These are phyloP conservation scores for Drosophila novamexicana DNA, from an alignment of 1,140 invertebrate species.

Conservation along the genomic window DNA sequence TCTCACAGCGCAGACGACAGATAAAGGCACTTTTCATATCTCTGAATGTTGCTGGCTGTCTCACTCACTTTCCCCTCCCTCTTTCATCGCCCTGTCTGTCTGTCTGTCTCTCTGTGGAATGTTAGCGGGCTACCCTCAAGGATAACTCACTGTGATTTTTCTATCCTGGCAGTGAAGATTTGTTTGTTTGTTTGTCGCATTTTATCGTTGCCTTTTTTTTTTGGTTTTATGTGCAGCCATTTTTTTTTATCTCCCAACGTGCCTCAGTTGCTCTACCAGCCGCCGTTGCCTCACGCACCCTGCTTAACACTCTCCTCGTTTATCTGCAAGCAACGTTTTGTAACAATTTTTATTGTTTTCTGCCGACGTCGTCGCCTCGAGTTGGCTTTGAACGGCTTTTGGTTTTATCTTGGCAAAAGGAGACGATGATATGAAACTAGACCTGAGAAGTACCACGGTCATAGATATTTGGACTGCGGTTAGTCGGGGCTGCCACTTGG, in stretches of 20 bases:
- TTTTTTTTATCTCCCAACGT: constrained; percentile 71
- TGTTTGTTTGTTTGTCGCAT: constrained; percentile 68
- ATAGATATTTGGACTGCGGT: constrained; percentile 36
- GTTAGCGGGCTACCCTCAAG: constrained; percentile 27
- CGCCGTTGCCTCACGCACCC: background rate
- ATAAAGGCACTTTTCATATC: constrained; percentile 74
- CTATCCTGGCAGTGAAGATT: constrained; percentile 26
- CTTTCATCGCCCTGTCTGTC: background rate
- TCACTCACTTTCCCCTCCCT: constrained; percentile 12
- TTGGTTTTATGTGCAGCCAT: constrained; percentile 72
- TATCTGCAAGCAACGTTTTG: constrained; percentile 73
- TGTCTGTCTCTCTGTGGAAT: constrained; percentile 24
- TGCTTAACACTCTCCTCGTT: constrained; percentile 35
- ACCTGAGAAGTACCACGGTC: constrained; percentile 28
- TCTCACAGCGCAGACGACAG: constrained; percentile 16
- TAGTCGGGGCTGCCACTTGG: background rate
- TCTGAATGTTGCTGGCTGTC: constrained; percentile 36
- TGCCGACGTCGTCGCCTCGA: constrained; percentile 39
- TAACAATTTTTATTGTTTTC: constrained; percentile 81
- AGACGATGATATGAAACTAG: constrained; percentile 10
- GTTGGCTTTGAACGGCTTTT: constrained; percentile 62
- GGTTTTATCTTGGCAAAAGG: constrained; percentile 24
- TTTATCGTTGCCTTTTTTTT: constrained; percentile 64
- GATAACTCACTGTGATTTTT: constrained; percentile 48
- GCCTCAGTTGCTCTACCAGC: constrained; percentile 23